Evolutionary conservation across 2,113 vertebrate species (phyloP).

Genomic region (Microcebus lehilahytsara): DNA sequence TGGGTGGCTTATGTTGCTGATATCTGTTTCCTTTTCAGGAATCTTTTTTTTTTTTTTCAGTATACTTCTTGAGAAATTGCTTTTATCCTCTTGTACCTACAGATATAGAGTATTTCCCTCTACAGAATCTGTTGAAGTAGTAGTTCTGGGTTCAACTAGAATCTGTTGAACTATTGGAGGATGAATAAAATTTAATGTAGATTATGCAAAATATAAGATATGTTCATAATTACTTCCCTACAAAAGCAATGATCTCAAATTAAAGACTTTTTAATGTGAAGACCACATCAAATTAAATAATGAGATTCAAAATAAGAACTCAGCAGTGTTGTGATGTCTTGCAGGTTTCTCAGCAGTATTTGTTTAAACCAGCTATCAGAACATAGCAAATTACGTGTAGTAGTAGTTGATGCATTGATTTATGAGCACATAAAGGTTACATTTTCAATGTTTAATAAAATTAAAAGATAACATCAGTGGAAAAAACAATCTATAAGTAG

Average conservation of each 20-base stretch:
- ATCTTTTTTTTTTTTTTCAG: too few species aligned
- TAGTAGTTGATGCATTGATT: background rate
- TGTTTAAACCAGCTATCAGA: background rate
- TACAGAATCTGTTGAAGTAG: background rate
- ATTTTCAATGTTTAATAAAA: background rate
- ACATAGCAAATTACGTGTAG: background rate
- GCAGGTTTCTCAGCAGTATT: background rate
- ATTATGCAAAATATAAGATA: background rate
- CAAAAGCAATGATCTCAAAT: background rate
- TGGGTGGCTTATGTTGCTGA: background rate
- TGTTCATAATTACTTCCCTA: background rate
- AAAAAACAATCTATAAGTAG: background rate
- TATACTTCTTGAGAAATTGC: background rate
- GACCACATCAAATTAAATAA: background rate
- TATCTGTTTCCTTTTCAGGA: background rate
- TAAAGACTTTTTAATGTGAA: background rate
- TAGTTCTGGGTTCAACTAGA: too few species aligned
- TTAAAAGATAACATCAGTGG: background rate
- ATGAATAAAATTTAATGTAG: background rate
- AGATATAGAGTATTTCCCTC: background rate
- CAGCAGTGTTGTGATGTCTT: background rate
- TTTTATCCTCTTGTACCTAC: background rate
- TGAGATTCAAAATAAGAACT: background rate
- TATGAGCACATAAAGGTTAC: background rate
- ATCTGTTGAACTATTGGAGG: background rate